Base-by-base conservation (phyloP, 2,113 vertebrate species). In the Ondatra zibethicus region DNA sequence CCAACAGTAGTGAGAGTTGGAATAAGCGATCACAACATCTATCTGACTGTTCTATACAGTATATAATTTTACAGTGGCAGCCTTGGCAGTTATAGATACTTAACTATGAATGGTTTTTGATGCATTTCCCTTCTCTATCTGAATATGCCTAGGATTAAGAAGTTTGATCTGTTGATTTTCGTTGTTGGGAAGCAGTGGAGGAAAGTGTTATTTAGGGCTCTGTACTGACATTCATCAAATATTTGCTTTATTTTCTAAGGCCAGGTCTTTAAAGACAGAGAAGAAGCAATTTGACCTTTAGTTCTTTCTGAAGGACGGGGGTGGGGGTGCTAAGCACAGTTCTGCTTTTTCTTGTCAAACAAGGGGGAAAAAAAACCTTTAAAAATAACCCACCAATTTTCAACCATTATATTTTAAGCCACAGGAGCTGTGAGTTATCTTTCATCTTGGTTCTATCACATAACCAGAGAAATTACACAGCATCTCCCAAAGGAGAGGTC, bases 401-500 rank as follows among this genome's bases (percentile, higher is more conserved):
- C 75, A 96, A 87, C 95, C 82, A 92, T 97, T 97, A 80, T 97
- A 96, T 97, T 98, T 98, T 96, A 97, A 98, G 88, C 97, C 91
- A 92, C 92, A 94, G 97, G 97, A 96, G 92, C 88, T 89, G 94
- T 97, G 95, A 97, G 89, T 94, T 98, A 96, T 97, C 95, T 97
- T 97, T 98, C 92, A 96, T 98, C 94, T 96, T 58, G 77, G 92
- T 94, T 97, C 92, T 96, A 50, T 97, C 92, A 94, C 47, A 98
- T 95, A 97, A 91, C 97, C 95, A 96, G 96, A 97, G 65, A 97
- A 97, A 98, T 98, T 97, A 97, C 95, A 95, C 89, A 97, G 92
- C n/a, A 13, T 94, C 75, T 97, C 92, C 95, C 96, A 89, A 68
- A 96, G 96, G 95, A 97, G 95, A 96, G 50, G 84, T 94, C 96